These are phyloP conservation scores for Montipora capricornis DNA, from an alignment of 64 coral and sea anemone genomes.

Conservation along the genomic window DNA sequence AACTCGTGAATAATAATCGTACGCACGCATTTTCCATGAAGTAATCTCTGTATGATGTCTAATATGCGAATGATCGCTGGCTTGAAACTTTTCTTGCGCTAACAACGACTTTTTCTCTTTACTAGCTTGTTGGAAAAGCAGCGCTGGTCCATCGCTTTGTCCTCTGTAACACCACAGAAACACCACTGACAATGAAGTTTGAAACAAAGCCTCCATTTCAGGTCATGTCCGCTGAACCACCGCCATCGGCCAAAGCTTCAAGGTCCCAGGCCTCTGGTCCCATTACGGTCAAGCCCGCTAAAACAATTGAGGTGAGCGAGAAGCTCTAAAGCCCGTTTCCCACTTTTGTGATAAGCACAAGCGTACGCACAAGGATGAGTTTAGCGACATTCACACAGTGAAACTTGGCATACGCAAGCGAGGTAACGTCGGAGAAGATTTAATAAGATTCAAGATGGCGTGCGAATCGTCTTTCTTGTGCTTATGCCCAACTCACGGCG, in stretches of 20 bases:
- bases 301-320: slow-evolving; percentile 84
- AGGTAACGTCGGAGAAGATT: too few species aligned
- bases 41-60: not conserved
- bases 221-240: slow-evolving; percentile 73
- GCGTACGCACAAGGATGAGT: too few species aligned
- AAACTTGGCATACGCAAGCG: too few species aligned
- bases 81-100: not conserved
- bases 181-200: slow-evolving; percentile 63
- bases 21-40: too few species aligned
- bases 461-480: too few species aligned
- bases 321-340: not conserved
- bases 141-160: slow-evolving; percentile 82
- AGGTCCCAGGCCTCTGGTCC: slow-evolving; percentile 50
- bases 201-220: slow-evolving; percentile 68
- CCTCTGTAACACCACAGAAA: slow-evolving; percentile 82
- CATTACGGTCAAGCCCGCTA: slow-evolving; percentile 85
- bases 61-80: not conserved
- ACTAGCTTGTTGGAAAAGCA: slow-evolving; percentile 50
- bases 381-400: too few species aligned
- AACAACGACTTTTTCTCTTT: not conserved
- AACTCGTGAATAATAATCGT: too few species aligned
- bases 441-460: too few species aligned
- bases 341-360: too few species aligned
- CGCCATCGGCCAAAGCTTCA: slow-evolving; percentile 74
- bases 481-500: too few species aligned